Percentiles rank a stretch among this genome's conserved stretches.
Conservation (phyloP, 2,888 invertebrate genomes). For the Drosophila siamana region DNA sequence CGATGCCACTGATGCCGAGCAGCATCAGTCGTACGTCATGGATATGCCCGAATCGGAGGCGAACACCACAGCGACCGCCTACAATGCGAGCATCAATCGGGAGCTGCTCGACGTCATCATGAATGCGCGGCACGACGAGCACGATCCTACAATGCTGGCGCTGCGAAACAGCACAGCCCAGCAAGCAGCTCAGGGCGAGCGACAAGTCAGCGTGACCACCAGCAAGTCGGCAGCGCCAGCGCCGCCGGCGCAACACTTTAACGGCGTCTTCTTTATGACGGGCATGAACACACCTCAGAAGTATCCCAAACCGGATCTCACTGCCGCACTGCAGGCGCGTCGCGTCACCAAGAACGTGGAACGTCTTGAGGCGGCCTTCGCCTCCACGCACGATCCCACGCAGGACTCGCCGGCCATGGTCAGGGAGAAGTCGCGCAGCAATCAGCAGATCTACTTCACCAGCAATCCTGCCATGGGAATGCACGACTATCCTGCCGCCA, state of each 20-base stretch:
- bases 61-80: conserved; percentile 68
- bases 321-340: conserved; percentile 87
- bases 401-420: conserved; percentile 88
- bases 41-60: conserved; percentile 74
- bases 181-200: conserved; percentile 11
- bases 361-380: conserved; percentile 88
- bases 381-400: conserved; percentile 58
- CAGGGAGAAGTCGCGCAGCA: conserved; percentile 85
- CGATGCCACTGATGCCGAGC: conserved; percentile 69
- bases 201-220: conserved; percentile 2
- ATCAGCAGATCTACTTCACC: conserved; percentile 84
- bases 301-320: conserved; percentile 85
- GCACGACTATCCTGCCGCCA: conserved; percentile 74
- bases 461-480: conserved; percentile 82
- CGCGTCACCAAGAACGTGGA: conserved; percentile 91
- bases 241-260: conserved; percentile 86
- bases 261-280: conserved; percentile 87
- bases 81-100: conserved; percentile 86
- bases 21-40: conserved; percentile 64
- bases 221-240: conserved; percentile 66
- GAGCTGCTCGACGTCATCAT: conserved; percentile 87
- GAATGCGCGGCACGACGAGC: conserved; percentile 86
- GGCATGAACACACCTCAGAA: conserved; percentile 86
- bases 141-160: conserved; percentile 84
- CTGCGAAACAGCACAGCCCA: conserved; percentile 72